A percentile compares a stretch with the other conserved stretches of the same genome.
These are phyloP conservation scores for Scyliorhinus canicula DNA, from an alignment of 2,797 vertebrate genomes.

Conservation along the genomic window DNA sequence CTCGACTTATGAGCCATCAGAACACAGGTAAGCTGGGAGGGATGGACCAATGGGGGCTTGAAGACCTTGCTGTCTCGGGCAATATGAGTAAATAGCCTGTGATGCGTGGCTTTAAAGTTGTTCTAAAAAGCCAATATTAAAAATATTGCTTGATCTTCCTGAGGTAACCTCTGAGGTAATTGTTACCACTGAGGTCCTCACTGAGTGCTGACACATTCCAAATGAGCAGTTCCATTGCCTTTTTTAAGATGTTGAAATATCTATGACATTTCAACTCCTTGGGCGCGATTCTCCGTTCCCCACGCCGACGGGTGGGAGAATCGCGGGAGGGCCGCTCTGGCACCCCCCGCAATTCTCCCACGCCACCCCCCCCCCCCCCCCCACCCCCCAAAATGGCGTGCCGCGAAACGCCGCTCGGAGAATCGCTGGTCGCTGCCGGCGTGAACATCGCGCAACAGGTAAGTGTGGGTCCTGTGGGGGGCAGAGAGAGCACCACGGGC, in stretches of 20 bases:
- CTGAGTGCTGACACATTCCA: background rate
- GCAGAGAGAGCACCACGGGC: no score
- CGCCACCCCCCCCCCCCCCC: no score
- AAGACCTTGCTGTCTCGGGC: background rate
- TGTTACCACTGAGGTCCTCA: background rate
- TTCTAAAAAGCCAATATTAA: background rate
- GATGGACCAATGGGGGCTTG: background rate
- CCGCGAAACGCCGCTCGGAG: no score
- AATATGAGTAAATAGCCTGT: background rate
- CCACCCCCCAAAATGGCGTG: no score
- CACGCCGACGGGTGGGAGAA: no score
- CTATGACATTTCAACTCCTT: background rate
- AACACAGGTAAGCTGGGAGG: slow-evolving; percentile 66
- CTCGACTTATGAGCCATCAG: slow-evolving; percentile 64
- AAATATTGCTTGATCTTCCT: background rate
- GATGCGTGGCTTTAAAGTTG: background rate
- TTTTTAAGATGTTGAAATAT: background rate
- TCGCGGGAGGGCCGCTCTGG: no score
- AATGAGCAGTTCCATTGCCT: background rate
- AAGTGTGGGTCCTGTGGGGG: no score
- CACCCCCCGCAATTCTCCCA: no score
- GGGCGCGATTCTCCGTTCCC: no score
- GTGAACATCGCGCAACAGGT: no score
- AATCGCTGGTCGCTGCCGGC: no score
- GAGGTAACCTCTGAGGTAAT: background rate